Conservation (phyloP, 2,797 vertebrate genomes). For the Enteromius trimaculatus region DNA sequence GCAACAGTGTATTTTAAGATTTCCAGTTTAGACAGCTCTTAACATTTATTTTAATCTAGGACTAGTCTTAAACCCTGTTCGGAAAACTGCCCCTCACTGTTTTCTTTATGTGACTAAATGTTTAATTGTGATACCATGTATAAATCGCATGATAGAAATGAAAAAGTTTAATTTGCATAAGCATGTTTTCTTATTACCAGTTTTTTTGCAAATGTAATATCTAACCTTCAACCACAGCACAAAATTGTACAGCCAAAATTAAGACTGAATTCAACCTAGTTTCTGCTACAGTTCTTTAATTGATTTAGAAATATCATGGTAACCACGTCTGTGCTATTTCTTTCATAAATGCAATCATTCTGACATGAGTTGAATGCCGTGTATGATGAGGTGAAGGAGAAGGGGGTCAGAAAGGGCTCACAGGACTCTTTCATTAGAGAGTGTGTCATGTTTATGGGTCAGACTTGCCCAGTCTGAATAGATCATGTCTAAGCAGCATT, state of each 20-base stretch:
- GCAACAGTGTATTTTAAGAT: too few species aligned
- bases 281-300: neutral
- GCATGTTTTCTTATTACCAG: neutral
- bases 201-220: neutral
- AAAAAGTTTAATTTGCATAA: neutral
- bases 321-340: neutral
- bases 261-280: neutral
- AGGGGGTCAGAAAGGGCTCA: neutral
- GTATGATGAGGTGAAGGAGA: neutral
- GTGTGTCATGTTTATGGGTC: slow-evolving; percentile 13
- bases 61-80: too few species aligned
- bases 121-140: neutral
- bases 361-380: neutral
- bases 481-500: slow-evolving; percentile 3
- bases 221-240: neutral
- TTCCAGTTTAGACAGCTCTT: too few species aligned
- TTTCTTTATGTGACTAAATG: neutral
- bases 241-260: neutral
- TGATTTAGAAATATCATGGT: neutral
- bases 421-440: slow-evolving; percentile 7
- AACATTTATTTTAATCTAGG: too few species aligned
- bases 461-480: slow-evolving; percentile 12
- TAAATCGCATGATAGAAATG: neutral
- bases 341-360: neutral
- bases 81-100: too few species aligned